Evolutionary conservation across 2,888 invertebrate genomes (phyloP).

Genomic region (Drosophila setosimentum): DNA sequence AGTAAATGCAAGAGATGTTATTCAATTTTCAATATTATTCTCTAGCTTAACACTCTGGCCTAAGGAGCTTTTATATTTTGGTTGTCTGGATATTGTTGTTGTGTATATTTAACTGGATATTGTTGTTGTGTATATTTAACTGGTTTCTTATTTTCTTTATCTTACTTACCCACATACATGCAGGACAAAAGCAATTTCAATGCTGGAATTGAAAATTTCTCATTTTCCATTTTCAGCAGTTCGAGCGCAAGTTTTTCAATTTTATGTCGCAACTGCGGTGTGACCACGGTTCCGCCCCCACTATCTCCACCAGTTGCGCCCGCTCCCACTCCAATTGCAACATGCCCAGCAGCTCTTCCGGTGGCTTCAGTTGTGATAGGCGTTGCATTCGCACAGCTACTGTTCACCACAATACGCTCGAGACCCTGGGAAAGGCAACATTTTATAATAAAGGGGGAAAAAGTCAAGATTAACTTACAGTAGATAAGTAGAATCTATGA

Average conservation of each 20-base stretch:
- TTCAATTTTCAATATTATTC: background rate
- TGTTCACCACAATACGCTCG: slow-evolving; percentile 89
- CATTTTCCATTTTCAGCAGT: slow-evolving; percentile 89
- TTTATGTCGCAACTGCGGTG: slow-evolving; percentile 87
- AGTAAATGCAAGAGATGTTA: slow-evolving; percentile 11
- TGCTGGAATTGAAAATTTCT: slow-evolving; percentile 89
- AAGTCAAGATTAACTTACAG: slow-evolving; percentile 31
- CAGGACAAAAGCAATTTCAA: slow-evolving; percentile 91
- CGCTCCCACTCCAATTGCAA: slow-evolving; percentile 11
- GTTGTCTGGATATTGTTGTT: slow-evolving; percentile 31
- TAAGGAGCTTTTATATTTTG: background rate
- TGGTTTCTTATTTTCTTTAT: slow-evolving; percentile 13
- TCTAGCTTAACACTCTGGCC: background rate
- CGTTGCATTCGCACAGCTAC: slow-evolving; percentile 44
- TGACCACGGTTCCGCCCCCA: slow-evolving; percentile 81
- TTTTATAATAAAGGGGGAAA: slow-evolving; percentile 13
- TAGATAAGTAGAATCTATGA: slow-evolving; percentile 16
- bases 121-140: slow-evolving; percentile 32
- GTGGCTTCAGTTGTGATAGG: slow-evolving; percentile 24
- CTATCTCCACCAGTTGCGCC: slow-evolving; percentile 22
- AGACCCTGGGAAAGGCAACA: slow-evolving; percentile 86
- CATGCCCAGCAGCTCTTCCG: slow-evolving; percentile 40
- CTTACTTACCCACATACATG: slow-evolving; percentile 89
- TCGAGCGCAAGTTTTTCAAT: slow-evolving; percentile 90
- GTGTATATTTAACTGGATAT: slow-evolving; percentile 18